Base-by-base conservation (phyloP, 2,113 vertebrate species). In the Gasterosteus aculeatus region DNA sequence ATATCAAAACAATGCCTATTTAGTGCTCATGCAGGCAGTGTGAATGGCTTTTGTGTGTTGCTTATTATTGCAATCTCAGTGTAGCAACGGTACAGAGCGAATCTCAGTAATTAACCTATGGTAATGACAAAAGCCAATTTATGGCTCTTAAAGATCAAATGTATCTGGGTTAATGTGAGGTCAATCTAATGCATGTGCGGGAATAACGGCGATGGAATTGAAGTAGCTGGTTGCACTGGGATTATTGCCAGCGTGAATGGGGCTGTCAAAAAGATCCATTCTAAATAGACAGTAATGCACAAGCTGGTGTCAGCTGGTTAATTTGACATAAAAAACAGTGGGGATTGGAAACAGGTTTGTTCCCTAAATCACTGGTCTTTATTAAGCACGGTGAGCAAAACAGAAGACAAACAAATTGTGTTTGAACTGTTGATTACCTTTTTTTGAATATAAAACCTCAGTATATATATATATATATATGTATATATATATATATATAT, bases 121-220 rank as follows among this genome's bases (percentile, higher is more conserved):
- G 90, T 93, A 91, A 92, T 92, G 91, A 92, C 91, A 91, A 91
- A 91, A 92, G 91, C 90, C 89, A 91, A 91, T 91, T 92, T 92
- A 91, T 92, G 92, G 89, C 87, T 91, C 87, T 92, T 93, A 93
- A 92, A 93, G 90, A 93, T 93, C 92, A 92, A 92, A 92, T 92
- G 86, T 92, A 91, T 91, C 87, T 90, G 90, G 91, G 91, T 93
- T 92, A 92, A 92, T 92, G 87, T 91, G 89, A 92, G 92, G 92
- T 91, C 91, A 92, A 86, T 90, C 86, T 86, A 91, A 93, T 89
- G 89, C 91, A 91, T 91, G 91, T 82, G 88, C 44, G 70, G 85
- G 89, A 92, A 93, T 91, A 91, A 83, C 82, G 47, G 77, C 22
- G 74, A 72, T 66, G 80, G 85, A 88, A 92, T 85, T 89, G 89